Percentiles rank a stretch among this genome's conserved stretches.
phyloP scores from a whole-genome alignment of 1,140 invertebrate species.

The Tribolium castaneum region DNA sequence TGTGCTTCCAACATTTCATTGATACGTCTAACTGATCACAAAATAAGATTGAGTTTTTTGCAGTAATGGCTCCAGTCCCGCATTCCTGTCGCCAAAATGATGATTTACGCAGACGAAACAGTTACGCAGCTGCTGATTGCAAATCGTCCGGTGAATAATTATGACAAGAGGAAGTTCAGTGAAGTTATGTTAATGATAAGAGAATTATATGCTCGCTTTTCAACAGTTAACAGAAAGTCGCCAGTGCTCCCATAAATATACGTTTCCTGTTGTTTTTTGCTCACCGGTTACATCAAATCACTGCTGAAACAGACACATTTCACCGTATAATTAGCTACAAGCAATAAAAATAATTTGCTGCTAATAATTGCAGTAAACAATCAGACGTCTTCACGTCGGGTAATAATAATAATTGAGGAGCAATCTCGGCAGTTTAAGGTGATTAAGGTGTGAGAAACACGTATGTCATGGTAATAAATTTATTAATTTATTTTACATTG shows the following conservation, averaged over 20 bases:
- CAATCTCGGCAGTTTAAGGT: not conserved
- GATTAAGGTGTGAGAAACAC: not conserved
- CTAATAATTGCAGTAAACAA: not conserved
- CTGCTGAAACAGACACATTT: constrained; percentile 20
- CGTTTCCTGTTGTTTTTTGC: constrained; percentile 20
- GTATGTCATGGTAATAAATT: constrained; percentile 25
- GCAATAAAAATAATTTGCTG: constrained; percentile 25
- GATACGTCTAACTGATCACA: too few species aligned
- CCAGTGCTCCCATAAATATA: not conserved
- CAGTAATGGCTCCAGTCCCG: not conserved
- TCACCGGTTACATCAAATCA: constrained; percentile 20
- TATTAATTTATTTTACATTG: constrained; percentile 39
- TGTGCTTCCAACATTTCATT: too few species aligned
- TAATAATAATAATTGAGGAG: not conserved
- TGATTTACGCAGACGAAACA: not conserved
- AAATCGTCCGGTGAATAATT: constrained; percentile 14
- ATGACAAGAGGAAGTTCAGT: constrained; percentile 23
- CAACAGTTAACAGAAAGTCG: constrained; percentile 27
- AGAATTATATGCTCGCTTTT: constrained; percentile 28
- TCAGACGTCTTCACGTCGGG: not conserved
- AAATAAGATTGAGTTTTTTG: too few species aligned
- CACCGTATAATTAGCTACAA: constrained; percentile 8
- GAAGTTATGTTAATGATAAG: constrained; percentile 32
- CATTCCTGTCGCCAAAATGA: not conserved
- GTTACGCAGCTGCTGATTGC: constrained; percentile 9